Conservation (phyloP, 1,140 invertebrate species). For the Alviniconcha marisindica region DNA sequence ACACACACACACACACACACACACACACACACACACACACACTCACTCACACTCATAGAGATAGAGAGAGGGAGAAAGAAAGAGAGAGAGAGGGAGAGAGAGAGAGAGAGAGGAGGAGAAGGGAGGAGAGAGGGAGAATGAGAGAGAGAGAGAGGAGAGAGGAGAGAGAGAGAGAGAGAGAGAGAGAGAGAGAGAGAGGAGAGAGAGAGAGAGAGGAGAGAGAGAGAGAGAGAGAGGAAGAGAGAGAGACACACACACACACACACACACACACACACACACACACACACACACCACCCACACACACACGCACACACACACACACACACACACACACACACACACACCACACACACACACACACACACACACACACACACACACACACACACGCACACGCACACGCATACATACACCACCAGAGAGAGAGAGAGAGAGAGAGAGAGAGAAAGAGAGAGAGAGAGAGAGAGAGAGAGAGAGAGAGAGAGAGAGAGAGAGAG, state of each 20-base stretch:
- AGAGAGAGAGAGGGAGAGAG: too few relatives aligned
- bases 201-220: slow-evolving; percentile 10
- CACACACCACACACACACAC: not conserved
- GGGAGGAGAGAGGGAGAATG: not conserved
- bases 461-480: not conserved
- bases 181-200: not conserved
- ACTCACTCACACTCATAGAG: too few relatives aligned
- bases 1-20: too few relatives aligned
- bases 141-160: not conserved
- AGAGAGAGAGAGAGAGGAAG: not conserved
- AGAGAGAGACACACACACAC: slow-evolving; percentile 20
- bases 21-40: too few relatives aligned
- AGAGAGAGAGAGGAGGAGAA: not conserved
- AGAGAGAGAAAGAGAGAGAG: not conserved
- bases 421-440: not conserved
- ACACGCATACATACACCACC: not conserved
- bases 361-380: not conserved
- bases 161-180: not conserved
- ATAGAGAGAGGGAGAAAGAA: too few relatives aligned
- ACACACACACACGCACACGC: not conserved
- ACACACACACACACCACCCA: too few relatives aligned
- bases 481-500: not conserved
- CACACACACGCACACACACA: too few relatives aligned
- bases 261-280: slow-evolving; percentile 28
- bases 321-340: not conserved